Evolutionary conservation across 2,888 invertebrate species (phyloP).

Genomic region (Lepeophtheirus nordmannii): DNA sequence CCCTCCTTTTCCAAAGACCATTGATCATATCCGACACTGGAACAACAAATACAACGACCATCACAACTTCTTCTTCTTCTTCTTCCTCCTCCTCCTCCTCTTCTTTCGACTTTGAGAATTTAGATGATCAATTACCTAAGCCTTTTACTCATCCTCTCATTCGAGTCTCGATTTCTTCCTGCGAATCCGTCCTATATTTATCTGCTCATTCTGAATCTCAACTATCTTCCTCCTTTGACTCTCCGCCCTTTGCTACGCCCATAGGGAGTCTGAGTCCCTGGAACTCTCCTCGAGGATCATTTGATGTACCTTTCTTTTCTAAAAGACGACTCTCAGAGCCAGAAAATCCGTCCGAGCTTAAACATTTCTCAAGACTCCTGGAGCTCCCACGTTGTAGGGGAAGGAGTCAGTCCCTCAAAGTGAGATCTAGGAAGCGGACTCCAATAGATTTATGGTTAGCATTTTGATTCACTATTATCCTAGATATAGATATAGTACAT

Average conservation of each 20-base stretch:
- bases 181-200: not conserved
- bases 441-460: too few relatives aligned
- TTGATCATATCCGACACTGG: not conserved
- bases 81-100: not conserved
- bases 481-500: too few relatives aligned
- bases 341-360: not conserved
- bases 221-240: not conserved
- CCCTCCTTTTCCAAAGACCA: not conserved
- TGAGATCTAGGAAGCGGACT: not conserved
- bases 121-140: not conserved
- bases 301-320: not conserved
- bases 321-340: conserved; percentile 5
- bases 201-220: not conserved
- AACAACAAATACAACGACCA: not conserved
- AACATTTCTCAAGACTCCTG: not conserved
- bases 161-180: conserved; percentile 2
- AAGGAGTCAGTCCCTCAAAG: not conserved
- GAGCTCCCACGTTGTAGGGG: not conserved
- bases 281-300: conserved; percentile 3
- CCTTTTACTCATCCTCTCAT: not conserved
- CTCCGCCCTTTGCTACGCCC: not conserved
- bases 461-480: too few relatives aligned
- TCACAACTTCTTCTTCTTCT: not conserved
- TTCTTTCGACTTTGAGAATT: not conserved
- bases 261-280: not conserved